Evolutionary conservation across 2,888 invertebrate genomes (phyloP), one percentile per base, ranked within the genome.

Genomic region (Eupithecia tripunctaria): DNA sequence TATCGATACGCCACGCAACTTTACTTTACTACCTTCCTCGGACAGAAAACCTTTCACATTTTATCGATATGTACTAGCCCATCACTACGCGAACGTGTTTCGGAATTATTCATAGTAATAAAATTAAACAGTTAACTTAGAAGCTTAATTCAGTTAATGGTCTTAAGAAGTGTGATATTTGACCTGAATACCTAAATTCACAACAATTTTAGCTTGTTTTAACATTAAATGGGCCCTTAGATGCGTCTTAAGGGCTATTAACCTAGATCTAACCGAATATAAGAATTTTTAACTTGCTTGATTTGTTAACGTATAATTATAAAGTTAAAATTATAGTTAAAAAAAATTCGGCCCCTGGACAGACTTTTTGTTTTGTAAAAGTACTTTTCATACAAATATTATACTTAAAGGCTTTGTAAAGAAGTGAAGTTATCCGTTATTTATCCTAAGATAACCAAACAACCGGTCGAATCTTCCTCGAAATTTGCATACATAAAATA

Each of bases 91-190:
- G 43, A 70, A 70, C 32, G 56, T 64, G 38, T 59, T 41, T 60
- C 25, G 21, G 43, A 65, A 27, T 70, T 64, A 70, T 65, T 70
- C 10, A 66, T 32, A 60, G 66, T 32, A 70, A 70, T 70, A 15
- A 70, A 70, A 70, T 70, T 41, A 65, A 70, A 65, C 27, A 59
- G 29, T 67, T 36, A 67, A 51, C 14, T 56, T 7, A 29, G 60
- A 43, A 68, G 41, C 43, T 68, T 68, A 29, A 68, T 60, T 38
- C n/a, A 64, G 36, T 68, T 43, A 68, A 43, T 41, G 56, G 27
- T 38, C 38, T 59, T 38, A 59, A 27, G 14, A 70, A 70, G 65
- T 65, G 70, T 70, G 38, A 66, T 59, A 66, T 60, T 66, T 65
- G 70, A 71, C 70, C 60, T 43, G n/a, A 47, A 60, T 47, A 59